Conservation (phyloP, 2,113 vertebrate species). For the Ailurus styani region DNA sequence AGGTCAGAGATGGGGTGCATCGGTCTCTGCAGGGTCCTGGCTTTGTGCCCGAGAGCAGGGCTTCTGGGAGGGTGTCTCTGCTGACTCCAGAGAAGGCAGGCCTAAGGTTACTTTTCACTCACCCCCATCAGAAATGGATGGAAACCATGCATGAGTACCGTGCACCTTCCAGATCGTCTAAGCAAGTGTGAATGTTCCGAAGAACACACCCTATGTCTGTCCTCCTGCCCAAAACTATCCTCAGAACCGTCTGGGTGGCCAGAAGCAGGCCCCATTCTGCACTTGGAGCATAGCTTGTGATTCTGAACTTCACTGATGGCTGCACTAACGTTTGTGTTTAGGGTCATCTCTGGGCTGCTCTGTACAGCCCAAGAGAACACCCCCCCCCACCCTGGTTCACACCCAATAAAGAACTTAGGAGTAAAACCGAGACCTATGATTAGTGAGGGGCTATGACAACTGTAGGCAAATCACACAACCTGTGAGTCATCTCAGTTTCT, state of each 20-base stretch:
- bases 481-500: neutral
- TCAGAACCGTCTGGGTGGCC: neutral
- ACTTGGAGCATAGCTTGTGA: accelerated
- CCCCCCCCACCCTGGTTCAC: accelerated
- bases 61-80: neutral
- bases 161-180: neutral
- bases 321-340: accelerated
- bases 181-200: accelerated
- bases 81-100: neutral
- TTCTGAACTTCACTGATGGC: accelerated
- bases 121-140: neutral
- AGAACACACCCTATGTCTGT: neutral
- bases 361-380: neutral
- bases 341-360: neutral
- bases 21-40: neutral
- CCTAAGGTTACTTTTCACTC: too few relatives aligned
- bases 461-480: accelerated
- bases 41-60: neutral
- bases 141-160: too few relatives aligned
- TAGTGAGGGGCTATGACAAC: accelerated
- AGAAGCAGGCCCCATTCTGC: too few relatives aligned
- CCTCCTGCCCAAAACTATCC: neutral
- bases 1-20: accelerated
- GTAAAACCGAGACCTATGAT: neutral
- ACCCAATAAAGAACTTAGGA: accelerated